Conservation (phyloP, 1,140 invertebrate species). For the Subanguina moxae region DNA sequence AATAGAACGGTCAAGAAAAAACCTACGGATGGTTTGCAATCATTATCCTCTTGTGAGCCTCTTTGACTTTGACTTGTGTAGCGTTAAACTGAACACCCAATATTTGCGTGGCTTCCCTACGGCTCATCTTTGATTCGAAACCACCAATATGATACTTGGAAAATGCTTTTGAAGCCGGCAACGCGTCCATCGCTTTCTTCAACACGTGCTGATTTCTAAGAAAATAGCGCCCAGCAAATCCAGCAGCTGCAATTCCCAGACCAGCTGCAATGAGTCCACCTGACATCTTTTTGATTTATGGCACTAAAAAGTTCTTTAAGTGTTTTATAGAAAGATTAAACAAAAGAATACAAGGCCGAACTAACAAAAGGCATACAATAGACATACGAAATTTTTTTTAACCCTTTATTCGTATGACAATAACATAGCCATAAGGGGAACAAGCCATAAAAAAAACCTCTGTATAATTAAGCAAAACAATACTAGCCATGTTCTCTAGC, state of each 20-base stretch:
- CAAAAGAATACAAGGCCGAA: too few relatives aligned
- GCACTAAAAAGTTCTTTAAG: too few relatives aligned
- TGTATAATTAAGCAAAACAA: too few relatives aligned
- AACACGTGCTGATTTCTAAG: constrained; percentile 73
- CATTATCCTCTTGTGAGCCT: constrained; percentile 93
- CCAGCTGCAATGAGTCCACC: constrained; percentile 70
- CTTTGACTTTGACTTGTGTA: constrained; percentile 65
- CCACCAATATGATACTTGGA: constrained; percentile 91
- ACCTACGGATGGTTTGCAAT: constrained; percentile 80
- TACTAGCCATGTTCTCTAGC: too few relatives aligned
- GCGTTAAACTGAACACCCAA: constrained; percentile 68
- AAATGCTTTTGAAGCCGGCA: constrained; percentile 11
- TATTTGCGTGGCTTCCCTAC: constrained; percentile 84
- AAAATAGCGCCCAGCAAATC: constrained; percentile 76
- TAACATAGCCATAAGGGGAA: too few relatives aligned
- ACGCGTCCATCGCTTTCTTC: constrained; percentile 70
- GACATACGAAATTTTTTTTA: too few relatives aligned
- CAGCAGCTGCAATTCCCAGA: constrained; percentile 76
- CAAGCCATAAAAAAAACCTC: too few relatives aligned
- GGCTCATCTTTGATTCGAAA: constrained; percentile 91
- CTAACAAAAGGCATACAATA: too few relatives aligned
- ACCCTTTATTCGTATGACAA: too few relatives aligned
- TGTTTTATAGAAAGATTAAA: too few relatives aligned
- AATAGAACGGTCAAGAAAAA: not conserved
- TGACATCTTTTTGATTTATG: constrained; percentile 16